Conservation (phyloP, 2,888 invertebrate genomes). For the Ornithoptera priamus region DNA sequence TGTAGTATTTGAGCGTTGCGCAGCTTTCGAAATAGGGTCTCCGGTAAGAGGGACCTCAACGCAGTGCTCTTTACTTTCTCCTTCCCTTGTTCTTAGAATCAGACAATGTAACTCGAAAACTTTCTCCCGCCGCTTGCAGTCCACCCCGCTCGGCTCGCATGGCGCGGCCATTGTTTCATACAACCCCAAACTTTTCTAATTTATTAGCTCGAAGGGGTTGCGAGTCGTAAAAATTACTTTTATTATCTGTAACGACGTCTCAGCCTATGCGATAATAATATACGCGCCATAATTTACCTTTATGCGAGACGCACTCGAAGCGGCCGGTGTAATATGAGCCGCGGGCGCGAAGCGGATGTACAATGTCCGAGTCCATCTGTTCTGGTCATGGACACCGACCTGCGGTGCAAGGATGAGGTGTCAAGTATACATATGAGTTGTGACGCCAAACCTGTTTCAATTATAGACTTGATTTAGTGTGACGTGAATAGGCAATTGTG, state of each 20-base stretch:
- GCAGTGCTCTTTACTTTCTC: too few relatives aligned
- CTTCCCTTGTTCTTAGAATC: too few relatives aligned
- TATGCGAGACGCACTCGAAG: slow-evolving; percentile 44
- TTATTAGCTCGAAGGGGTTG: slow-evolving; percentile 75
- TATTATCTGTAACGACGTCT: slow-evolving; percentile 79
- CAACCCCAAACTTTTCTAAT: slow-evolving; percentile 71
- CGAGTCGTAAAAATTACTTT: slow-evolving; percentile 78
- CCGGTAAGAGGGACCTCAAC: too few relatives aligned
- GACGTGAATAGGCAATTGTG: slow-evolving; percentile 68
- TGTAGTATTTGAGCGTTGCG: too few relatives aligned
- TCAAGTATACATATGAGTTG: slow-evolving; percentile 72
- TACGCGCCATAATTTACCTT: slow-evolving; percentile 67
- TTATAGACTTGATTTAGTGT: slow-evolving; percentile 66
- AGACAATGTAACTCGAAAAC: too few relatives aligned
- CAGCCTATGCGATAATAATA: slow-evolving; percentile 79
- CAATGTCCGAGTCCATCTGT: slow-evolving; percentile 36
- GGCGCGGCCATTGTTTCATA: slow-evolving; percentile 59
- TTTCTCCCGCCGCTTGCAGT: too few relatives aligned
- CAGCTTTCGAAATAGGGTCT: too few relatives aligned
- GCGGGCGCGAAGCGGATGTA: slow-evolving; percentile 16
- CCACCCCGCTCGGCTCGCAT: too few relatives aligned
- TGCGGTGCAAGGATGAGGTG: slow-evolving; percentile 65
- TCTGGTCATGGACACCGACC: slow-evolving; percentile 43
- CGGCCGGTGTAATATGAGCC: slow-evolving; percentile 44
- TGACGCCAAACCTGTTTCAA: slow-evolving; percentile 65